Evolutionary conservation across 2,113 vertebrate genomes (phyloP).

Genomic region (Nematolebias whitei): DNA sequence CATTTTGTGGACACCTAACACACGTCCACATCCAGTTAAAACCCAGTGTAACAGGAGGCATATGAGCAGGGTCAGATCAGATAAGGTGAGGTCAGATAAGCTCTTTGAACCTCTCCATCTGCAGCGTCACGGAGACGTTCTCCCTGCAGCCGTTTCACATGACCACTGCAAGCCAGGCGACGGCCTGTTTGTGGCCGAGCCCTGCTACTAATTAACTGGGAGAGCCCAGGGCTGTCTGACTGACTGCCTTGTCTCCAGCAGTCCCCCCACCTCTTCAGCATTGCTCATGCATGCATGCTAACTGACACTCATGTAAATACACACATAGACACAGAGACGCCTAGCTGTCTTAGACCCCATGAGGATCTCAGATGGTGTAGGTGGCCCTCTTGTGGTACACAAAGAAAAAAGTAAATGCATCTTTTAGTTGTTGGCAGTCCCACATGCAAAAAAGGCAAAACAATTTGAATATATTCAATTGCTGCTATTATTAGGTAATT

Average conservation of each 20-base stretch:
- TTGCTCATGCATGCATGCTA: slow-evolving; percentile 73
- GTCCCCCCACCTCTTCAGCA: slow-evolving; percentile 44
- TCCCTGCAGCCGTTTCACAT: slow-evolving; percentile 72
- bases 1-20: slow-evolving; percentile 33
- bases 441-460: not conserved
- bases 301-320: slow-evolving; percentile 55
- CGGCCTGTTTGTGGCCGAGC: slow-evolving; percentile 66
- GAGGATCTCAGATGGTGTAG: slow-evolving; percentile 62
- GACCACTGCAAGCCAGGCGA: slow-evolving; percentile 56
- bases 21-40: slow-evolving; percentile 50
- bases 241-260: slow-evolving; percentile 68
- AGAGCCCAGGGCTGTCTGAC: slow-evolving; percentile 68
- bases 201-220: slow-evolving; percentile 76
- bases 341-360: slow-evolving; percentile 52
- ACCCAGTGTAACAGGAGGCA: slow-evolving; percentile 61
- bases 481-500: too few relatives aligned
- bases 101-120: slow-evolving; percentile 79
- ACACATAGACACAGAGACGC: slow-evolving; percentile 45
- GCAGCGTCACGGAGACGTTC: slow-evolving; percentile 68
- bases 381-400: slow-evolving; percentile 74
- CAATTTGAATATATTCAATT: not conserved
- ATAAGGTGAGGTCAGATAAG: slow-evolving; percentile 75
- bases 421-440: not conserved
- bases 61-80: slow-evolving; percentile 76
- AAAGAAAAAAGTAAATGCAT: slow-evolving; percentile 3